Conservation (phyloP, 2,888 invertebrate species). For the Rhodophaea formosa region DNA sequence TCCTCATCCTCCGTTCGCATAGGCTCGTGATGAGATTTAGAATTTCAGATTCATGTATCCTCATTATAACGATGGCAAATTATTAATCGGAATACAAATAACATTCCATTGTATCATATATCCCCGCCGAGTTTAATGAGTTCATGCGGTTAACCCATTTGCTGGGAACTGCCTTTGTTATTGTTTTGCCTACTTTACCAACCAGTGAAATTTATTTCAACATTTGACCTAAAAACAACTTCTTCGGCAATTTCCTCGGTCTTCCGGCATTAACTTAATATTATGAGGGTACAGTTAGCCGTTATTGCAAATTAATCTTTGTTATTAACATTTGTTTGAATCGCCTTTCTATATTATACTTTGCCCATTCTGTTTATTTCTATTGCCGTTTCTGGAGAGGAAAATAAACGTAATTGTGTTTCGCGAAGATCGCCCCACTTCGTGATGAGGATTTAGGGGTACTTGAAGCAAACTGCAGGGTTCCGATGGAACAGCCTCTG, state of each 20-base stretch:
- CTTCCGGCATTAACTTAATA: neutral
- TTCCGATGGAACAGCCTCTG: conserved; percentile 24
- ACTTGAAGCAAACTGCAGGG: conserved; percentile 4
- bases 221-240: neutral
- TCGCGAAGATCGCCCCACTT: neutral
- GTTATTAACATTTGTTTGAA: conserved; percentile 1
- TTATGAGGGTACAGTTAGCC: neutral
- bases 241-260: neutral
- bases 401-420: conserved; percentile 14
- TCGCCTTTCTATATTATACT: conserved; percentile 1
- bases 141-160: neutral
- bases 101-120: neutral
- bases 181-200: neutral
- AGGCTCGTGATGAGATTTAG: neutral
- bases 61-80: neutral
- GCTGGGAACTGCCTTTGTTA: neutral
- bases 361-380: conserved; percentile 3
- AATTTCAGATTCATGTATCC: neutral
- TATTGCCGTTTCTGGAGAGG: conserved; percentile 7
- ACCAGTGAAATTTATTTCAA: neutral
- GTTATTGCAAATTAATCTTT: neutral
- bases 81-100: neutral
- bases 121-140: neutral
- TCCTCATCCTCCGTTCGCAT: no score
- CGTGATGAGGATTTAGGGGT: conserved; percentile 17